Percentiles rank a stretch among this genome's conserved stretches.
Conservation (phyloP, 1,140 invertebrate genomes). For the Drosophila aff. region DNA sequence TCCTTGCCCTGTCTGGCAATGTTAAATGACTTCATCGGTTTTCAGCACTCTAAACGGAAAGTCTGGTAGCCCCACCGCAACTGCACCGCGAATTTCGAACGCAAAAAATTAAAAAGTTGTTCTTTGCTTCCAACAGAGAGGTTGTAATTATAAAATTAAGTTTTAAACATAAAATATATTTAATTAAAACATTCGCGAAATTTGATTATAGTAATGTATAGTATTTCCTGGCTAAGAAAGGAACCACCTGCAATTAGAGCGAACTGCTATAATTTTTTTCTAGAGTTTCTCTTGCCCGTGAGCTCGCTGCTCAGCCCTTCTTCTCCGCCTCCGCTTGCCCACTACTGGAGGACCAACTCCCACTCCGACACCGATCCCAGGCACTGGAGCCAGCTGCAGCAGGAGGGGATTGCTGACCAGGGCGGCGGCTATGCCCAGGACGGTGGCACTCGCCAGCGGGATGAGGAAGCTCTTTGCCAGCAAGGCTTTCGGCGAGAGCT, state of each 20-base stretch:
- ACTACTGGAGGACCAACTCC: constrained; percentile 77
- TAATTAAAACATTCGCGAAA: neutral
- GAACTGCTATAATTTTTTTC: too few relatives aligned
- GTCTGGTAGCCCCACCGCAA: neutral
- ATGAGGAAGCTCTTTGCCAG: constrained; percentile 88
- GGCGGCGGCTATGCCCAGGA: constrained; percentile 91
- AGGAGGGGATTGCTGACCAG: constrained; percentile 91
- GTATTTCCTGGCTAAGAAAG: constrained; percentile 3
- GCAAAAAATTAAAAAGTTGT: neutral
- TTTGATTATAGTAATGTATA: constrained; percentile 5
- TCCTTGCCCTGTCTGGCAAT: too few relatives aligned
- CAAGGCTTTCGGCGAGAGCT: constrained; percentile 73
- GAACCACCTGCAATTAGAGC: neutral
- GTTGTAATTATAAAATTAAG: neutral
- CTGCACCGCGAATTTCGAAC: neutral
- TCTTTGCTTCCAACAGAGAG: neutral
- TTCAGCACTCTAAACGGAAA: neutral
- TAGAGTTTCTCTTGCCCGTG: neutral
- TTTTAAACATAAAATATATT: neutral
- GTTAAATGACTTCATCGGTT: neutral
- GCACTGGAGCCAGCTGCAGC: constrained; percentile 90
- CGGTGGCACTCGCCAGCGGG: constrained; percentile 91
- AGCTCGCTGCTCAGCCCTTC: constrained; percentile 40
- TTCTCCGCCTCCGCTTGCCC: constrained; percentile 76
- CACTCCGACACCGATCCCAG: constrained; percentile 86